Evolutionary conservation across 1,140 invertebrate genomes (phyloP).

Genomic region (Centruroides vittatus): DNA sequence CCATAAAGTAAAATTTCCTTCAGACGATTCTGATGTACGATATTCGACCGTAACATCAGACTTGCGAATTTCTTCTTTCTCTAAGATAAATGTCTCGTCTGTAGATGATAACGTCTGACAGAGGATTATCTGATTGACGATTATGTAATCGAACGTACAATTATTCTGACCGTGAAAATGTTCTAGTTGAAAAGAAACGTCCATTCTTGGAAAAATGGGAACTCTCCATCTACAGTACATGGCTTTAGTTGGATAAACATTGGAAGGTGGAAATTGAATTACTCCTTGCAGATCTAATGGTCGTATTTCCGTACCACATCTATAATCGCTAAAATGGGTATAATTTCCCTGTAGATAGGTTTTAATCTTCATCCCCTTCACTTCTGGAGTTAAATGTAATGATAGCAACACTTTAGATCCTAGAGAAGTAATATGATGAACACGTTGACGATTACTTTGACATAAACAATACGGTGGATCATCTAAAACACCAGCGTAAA

Average conservation of each 20-base stretch:
- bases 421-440: slow-evolving; percentile 7
- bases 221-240: slow-evolving; percentile 17
- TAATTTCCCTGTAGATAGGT: slow-evolving; percentile 1
- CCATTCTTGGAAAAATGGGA: slow-evolving; percentile 14
- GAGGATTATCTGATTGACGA: slow-evolving; percentile 13
- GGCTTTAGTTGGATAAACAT: slow-evolving; percentile 1
- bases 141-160: slow-evolving; percentile 14
- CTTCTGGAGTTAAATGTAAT: slow-evolving; percentile 3
- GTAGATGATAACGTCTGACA: slow-evolving; percentile 7
- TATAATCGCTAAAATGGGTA: slow-evolving; percentile 12
- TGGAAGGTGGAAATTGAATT: slow-evolving; percentile 10
- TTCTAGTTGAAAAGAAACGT: slow-evolving; percentile 16
- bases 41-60: slow-evolving; percentile 14
- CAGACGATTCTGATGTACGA: slow-evolving; percentile 10
- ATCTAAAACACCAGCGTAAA: slow-evolving; percentile 10
- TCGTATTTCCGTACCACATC: slow-evolving; percentile 17
- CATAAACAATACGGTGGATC: slow-evolving; percentile 15
- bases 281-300: slow-evolving; percentile 16
- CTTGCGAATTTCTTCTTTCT: slow-evolving; percentile 11
- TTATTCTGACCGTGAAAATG: slow-evolving; percentile 14
- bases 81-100: slow-evolving; percentile 11
- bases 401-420: slow-evolving; percentile 7
- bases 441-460: slow-evolving; percentile 4
- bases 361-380: background rate
- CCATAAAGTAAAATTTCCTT: slow-evolving; percentile 16